Evolutionary conservation across 2,888 invertebrate species (phyloP), one percentile per base, ranked within the genome.

Genomic region (Liopterus haemorrhoidalis): DNA sequence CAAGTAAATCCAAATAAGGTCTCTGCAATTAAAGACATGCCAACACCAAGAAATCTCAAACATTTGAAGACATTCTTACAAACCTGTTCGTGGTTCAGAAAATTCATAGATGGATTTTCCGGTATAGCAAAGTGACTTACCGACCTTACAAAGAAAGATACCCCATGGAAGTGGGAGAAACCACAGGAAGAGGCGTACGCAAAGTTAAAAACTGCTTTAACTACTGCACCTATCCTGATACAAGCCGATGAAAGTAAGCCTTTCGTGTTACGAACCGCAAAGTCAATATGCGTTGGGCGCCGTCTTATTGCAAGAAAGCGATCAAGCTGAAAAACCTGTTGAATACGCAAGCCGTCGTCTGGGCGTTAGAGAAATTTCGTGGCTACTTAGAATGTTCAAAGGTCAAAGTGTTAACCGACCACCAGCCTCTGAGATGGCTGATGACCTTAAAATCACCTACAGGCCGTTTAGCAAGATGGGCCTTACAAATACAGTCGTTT

Each of bases 231-330:
- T 6, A 24, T 24, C n/a, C n/a, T 24, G 24, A 24, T n/a, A 8
- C n/a, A n/a, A 8, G 8, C 24, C 8, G 8, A 24, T n/a, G 6
- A 8, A 8, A 24, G n/a, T 24, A 6, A n/a, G 24, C 24, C 8
- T 8, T 24, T 24, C n/a, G n/a, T 24, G 6, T 6, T 24, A 6
- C 24, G n/a, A 24, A 24, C 24, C 24, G 24, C 8, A 6, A 6
- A 24, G 24, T 24, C 24, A 24, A n/a, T 8, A 24, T 6, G 24
- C 24, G 24, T 24, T 24, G 24, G 24, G 24, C n/a, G 24, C 24
- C 24, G 24, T 24, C 6, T n/a, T 24, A n/a, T 6, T 24, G n/a
- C 24, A 24, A n/a, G n/a, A 24, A 8, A 8, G 6, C n/a, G 24
- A 24, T 24, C 8, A 24, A 24, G 24, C 8, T 6, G 24, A 24